phyloP scores from a whole-genome alignment of 2,113 vertebrate species.

The Neopipo cinnamomea region DNA sequence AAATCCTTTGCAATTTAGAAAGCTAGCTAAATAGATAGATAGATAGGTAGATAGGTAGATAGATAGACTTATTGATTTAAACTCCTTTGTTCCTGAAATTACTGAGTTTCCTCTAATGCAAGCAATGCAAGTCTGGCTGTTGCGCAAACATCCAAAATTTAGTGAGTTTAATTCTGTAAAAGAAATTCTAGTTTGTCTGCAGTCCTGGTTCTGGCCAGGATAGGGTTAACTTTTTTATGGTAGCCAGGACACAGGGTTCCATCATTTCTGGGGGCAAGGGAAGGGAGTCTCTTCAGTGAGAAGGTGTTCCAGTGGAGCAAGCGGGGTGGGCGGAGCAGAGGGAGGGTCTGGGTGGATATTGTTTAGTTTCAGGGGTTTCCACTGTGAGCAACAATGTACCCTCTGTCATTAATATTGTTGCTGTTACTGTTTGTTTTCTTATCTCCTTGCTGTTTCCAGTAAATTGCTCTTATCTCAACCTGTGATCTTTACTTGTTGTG shows the following conservation, averaged over 20 bases:
- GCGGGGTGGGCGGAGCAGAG: background rate
- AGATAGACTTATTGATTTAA: background rate
- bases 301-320: background rate
- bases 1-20: background rate
- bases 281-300: background rate
- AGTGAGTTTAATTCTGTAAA: background rate
- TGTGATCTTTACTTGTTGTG: background rate
- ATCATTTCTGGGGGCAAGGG: background rate
- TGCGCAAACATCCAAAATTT: background rate
- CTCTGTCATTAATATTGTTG: background rate
- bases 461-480: background rate
- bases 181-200: background rate
- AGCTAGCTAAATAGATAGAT: background rate
- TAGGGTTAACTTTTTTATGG: background rate
- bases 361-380: accelerated
- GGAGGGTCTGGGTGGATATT: background rate
- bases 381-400: background rate
- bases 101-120: background rate
- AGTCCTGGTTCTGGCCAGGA: background rate
- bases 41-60: background rate
- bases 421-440: background rate
- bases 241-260: background rate
- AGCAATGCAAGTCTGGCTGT: background rate
- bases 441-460: background rate
- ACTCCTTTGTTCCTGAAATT: background rate